Evolutionary conservation across 2,113 vertebrate genomes (phyloP).

Genomic region (Sinocyclocheilus grahami): DNA sequence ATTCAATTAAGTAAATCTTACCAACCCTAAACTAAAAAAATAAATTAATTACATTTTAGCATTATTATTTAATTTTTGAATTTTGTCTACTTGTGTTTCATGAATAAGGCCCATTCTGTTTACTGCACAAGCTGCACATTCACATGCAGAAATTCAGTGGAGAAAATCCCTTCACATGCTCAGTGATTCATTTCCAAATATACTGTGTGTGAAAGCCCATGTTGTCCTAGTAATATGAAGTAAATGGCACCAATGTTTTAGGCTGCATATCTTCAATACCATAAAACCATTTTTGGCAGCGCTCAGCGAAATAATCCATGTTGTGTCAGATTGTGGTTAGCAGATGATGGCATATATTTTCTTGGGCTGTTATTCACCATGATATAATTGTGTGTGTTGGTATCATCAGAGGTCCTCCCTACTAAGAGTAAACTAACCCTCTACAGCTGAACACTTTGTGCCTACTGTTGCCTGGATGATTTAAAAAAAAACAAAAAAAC

Average conservation of each 20-base stretch:
- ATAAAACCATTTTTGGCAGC: conserved; percentile 55
- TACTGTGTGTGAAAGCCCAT: not conserved
- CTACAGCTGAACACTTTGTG: conserved; percentile 41
- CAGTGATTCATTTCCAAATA: not conserved
- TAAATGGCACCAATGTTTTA: conserved; percentile 51
- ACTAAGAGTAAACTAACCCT: conserved; percentile 39
- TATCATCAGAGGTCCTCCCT: conserved; percentile 57
- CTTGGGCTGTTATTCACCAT: conserved; percentile 33
- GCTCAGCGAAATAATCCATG: conserved; percentile 63
- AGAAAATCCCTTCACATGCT: not conserved
- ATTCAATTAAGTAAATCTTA: not conserved
- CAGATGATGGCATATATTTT: conserved; percentile 69
- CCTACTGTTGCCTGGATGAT: conserved; percentile 16
- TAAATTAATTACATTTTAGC: not conserved
- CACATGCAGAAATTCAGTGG: not conserved
- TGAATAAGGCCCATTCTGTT: not conserved
- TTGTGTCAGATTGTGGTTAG: conserved; percentile 69
- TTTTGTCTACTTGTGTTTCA: not conserved
- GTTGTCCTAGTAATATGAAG: conserved; percentile 3
- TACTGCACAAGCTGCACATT: not conserved
- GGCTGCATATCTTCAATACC: conserved; percentile 56
- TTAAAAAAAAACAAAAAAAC: not conserved
- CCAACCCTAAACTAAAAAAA: no score
- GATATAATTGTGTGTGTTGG: conserved; percentile 48
- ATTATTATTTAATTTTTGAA: not conserved